Conservation (phyloP, 2,888 invertebrate genomes). For the Holacanthella duospinosa region DNA sequence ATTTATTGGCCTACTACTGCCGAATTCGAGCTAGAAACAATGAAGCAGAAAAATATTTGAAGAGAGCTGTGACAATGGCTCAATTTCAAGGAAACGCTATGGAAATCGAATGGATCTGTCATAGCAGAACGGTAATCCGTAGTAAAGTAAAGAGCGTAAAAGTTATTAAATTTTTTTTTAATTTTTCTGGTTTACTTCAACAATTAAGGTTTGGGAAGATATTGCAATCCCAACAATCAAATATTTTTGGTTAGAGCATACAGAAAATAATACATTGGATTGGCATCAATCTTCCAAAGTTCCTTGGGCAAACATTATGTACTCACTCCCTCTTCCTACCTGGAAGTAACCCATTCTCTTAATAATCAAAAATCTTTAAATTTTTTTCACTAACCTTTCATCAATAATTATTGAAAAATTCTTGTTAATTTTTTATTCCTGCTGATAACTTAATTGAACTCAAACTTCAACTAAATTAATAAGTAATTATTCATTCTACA, state of each 20-base stretch:
- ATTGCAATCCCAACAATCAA: constrained; percentile 26
- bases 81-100: constrained; percentile 22
- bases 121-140: constrained; percentile 23
- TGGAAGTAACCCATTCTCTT: too few species aligned
- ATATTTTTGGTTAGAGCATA: constrained; percentile 34
- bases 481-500: too few species aligned
- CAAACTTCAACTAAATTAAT: too few species aligned
- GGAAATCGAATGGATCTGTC: constrained; percentile 32
- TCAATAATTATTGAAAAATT: too few species aligned
- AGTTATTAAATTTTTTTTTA: background rate
- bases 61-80: constrained; percentile 22
- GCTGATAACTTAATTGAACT: too few species aligned
- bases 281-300: constrained; percentile 28
- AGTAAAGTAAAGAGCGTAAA: background rate
- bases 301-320: constrained; percentile 34
- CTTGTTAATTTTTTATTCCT: too few species aligned
- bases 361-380: too few species aligned
- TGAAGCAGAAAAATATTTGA: constrained; percentile 24
- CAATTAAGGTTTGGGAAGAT: constrained; percentile 29
- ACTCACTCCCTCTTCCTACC: constrained; percentile 24
- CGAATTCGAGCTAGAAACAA: constrained; percentile 23
- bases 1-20: constrained; percentile 30
- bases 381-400: too few species aligned
- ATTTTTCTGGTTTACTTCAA: background rate
- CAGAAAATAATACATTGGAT: constrained; percentile 27